Percentiles rank a stretch among this genome's conserved stretches.
Conservation (phyloP, 1,140 invertebrate species). For the Sinella curviseta region DNA sequence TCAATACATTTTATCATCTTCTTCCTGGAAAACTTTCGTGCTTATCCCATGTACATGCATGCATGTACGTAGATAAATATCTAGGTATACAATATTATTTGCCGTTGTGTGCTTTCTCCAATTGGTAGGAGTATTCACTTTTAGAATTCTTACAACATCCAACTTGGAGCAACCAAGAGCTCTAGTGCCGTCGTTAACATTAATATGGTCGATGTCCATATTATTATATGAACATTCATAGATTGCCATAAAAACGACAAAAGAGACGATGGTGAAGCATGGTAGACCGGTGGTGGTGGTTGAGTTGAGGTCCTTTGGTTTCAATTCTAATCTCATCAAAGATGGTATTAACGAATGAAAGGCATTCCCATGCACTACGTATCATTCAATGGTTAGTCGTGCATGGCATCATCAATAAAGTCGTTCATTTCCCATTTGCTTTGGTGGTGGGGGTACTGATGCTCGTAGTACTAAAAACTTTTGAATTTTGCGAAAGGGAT, state of each 20-base stretch:
- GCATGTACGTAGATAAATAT: too few species aligned
- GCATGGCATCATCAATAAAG: conserved; percentile 43
- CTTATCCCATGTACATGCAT: neutral
- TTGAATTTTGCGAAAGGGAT: neutral
- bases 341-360: conserved; percentile 42
- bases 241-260: conserved; percentile 11
- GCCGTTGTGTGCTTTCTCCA: too few species aligned
- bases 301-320: conserved; percentile 5
- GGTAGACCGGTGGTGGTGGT: neutral
- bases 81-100: too few species aligned
- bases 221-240: neutral
- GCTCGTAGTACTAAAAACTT: neutral
- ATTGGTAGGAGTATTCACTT: neutral
- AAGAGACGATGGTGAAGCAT: neutral
- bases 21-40: neutral
- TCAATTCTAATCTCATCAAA: conserved; percentile 45
- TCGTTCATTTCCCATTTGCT: conserved; percentile 38
- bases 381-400: conserved; percentile 38
- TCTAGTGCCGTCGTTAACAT: neutral
- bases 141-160: neutral
- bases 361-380: conserved; percentile 38
- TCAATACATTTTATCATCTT: conserved; percentile 12
- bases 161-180: neutral
- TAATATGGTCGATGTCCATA: neutral
- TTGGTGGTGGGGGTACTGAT: neutral